Conservation (phyloP, 2,113 vertebrate species). For the Pachyramphus minor region DNA sequence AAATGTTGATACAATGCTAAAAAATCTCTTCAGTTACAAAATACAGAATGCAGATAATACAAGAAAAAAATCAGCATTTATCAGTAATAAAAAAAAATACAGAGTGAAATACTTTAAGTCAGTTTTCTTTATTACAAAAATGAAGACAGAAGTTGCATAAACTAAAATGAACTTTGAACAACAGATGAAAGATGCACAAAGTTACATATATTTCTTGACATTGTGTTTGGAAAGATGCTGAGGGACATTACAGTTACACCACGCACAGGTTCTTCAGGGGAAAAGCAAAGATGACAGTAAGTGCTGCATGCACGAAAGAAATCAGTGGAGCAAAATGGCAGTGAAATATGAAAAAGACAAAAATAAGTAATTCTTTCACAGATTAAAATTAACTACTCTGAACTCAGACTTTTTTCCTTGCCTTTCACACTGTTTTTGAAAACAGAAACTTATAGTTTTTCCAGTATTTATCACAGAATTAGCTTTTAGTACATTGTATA, state of each 20-base stretch:
- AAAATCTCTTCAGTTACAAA: neutral
- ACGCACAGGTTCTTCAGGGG: neutral
- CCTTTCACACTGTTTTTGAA: neutral
- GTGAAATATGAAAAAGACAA: neutral
- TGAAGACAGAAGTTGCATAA: conserved; percentile 61
- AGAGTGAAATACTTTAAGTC: conserved; percentile 57
- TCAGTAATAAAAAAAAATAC: conserved; percentile 73
- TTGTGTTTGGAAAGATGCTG: conserved; percentile 41
- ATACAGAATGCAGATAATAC: neutral
- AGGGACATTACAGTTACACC: conserved; percentile 38
- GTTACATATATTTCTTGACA: conserved; percentile 62
- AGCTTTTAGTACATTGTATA: neutral
- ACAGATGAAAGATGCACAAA: conserved; percentile 56
- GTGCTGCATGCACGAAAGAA: neutral
- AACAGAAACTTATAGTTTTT: neutral
- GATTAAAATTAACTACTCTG: neutral
- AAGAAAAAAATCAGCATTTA: neutral
- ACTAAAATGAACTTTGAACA: conserved; percentile 56
- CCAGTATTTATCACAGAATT: neutral
- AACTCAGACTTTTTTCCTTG: neutral
- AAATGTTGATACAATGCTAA: neutral
- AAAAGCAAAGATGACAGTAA: conserved; percentile 45
- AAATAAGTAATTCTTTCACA: neutral
- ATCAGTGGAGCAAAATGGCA: neutral
- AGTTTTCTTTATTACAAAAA: conserved; percentile 77